Evolutionary conservation across 2,113 vertebrate species (phyloP), one percentile per base, ranked within the genome.

Genomic region (Todiramphus chloris): DNA sequence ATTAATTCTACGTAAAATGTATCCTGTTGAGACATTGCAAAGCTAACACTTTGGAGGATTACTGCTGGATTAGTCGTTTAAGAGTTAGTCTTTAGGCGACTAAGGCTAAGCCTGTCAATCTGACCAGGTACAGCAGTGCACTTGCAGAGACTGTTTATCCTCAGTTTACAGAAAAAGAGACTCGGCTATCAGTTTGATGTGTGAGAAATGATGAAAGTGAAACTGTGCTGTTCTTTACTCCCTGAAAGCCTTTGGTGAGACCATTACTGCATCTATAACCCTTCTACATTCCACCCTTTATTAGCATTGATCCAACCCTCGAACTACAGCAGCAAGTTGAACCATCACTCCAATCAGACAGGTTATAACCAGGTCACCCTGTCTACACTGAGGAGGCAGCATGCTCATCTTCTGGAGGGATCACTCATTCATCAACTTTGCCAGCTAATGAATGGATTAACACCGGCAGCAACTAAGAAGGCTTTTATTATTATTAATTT

Each of bases 391-490:
- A 23, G 44, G 39, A 73, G 58, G 39, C 76, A 81, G 80, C 27
- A 66, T 27, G 55, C 50, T 70, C 80, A 84, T 39, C 59, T 81
- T 93, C 62, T 68, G 91, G 33, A 87, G 39, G 78, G 63, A 90
- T 16, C 50, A 70, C 55, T 77, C 44, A 75, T 58, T 94, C 94
- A 93, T 93, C 93, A 82, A 3, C 44, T 66, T 83, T 50, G 24
- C 85, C 73, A 88, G 41, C 50, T 89, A 87, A 81, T 90, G 81
- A 96, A 69, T 37, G 62, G 25, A 94, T 86, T 66, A 78, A 70
- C n/a, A 79, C 20, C 35, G 7, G 48, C 59, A 89, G 53, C 12
- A 95, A 77, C 37, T 55, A 56, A 31, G 50, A 72, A 39, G n/a
- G 41, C 5, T 43, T 11, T 27, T 66, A 46, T 73, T 66, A 73